These are phyloP conservation scores for Zosterops pallidus DNA, from an alignment of 2,113 vertebrate genomes.

Conservation along the genomic window DNA sequence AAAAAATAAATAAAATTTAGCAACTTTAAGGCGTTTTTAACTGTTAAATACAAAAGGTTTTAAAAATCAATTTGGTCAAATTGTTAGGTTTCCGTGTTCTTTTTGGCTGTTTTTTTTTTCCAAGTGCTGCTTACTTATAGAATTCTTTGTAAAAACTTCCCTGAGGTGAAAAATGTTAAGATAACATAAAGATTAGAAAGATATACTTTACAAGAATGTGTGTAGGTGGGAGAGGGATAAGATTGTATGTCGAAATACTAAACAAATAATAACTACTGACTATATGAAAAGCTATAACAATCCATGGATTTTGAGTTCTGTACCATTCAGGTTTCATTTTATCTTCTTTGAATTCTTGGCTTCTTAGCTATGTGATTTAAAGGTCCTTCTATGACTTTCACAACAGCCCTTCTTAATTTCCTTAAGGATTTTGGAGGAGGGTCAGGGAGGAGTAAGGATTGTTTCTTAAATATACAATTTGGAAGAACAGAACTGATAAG, in stretches of 20 bases:
- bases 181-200: slow-evolving; percentile 48
- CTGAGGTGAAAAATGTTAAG: slow-evolving; percentile 21
- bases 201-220: slow-evolving; percentile 40
- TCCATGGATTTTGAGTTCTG: background rate
- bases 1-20: background rate
- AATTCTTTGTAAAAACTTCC: background rate
- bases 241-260: background rate
- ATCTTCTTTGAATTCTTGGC: background rate
- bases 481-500: background rate
- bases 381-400: background rate
- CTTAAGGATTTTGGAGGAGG: background rate
- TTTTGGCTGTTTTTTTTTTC: background rate
- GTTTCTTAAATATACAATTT: background rate
- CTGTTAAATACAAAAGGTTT: background rate
- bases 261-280: slow-evolving; percentile 13
- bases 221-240: slow-evolving; percentile 5
- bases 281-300: background rate
- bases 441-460: background rate
- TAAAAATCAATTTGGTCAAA: background rate
- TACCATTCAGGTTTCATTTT: background rate
- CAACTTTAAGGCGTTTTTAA: background rate
- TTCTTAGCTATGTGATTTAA: background rate
- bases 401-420: background rate
- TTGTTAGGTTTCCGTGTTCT: background rate
- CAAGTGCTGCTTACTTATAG: background rate